Evolutionary conservation across 2,113 vertebrate genomes (phyloP), one percentile per base, ranked within the genome.

Genomic region (Megaptera novaeangliae): DNA sequence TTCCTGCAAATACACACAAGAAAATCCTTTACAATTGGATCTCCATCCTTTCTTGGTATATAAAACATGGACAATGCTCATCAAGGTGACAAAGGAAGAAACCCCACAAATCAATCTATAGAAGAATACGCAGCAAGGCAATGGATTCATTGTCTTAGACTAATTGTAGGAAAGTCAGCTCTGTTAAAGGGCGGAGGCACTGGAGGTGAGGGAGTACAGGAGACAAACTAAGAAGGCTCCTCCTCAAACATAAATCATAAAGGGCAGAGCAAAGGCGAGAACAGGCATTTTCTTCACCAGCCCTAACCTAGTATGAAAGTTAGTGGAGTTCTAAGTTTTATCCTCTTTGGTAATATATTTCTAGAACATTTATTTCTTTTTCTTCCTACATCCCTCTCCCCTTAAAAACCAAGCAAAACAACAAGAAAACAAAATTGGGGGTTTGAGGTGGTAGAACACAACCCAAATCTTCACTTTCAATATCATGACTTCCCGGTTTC

Each of bases 1-100:
- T 82, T 81, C 14, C 85, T 75, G 20, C 13, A 94, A 72, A 90
- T 29, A 41, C 21, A 94, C 14, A 6, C 59, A 94, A 66, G 81
- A 61, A 2, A 91, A 57, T 52, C 8, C 2, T 78, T 84, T 92
- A 29, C 41, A 69, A 34, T 41, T 91, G 78, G 78, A 17, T 66
- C 31, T 88, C 61, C 57, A 69, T 18, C 85, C 23, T 7, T 55
- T 49, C 29, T 55, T 59, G 4, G 5, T 21, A 78, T 27, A 41
- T 11, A 36, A 77, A 52, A 66, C n/a, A 20, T 89, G 9, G 71
- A 41, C 27, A 78, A 18, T 72, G 36, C 1, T 74, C 39, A 90
- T n/a, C 27, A 69, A 94, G 21, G 14, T 66, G 52, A 55, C 34
- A 52, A 66, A 71, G 52, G 7, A 85, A 66, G 34, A 91, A 39